These are phyloP conservation scores for Sarcophaga rosellei DNA, from an alignment of 2,888 invertebrate species.

Conservation along the genomic window DNA sequence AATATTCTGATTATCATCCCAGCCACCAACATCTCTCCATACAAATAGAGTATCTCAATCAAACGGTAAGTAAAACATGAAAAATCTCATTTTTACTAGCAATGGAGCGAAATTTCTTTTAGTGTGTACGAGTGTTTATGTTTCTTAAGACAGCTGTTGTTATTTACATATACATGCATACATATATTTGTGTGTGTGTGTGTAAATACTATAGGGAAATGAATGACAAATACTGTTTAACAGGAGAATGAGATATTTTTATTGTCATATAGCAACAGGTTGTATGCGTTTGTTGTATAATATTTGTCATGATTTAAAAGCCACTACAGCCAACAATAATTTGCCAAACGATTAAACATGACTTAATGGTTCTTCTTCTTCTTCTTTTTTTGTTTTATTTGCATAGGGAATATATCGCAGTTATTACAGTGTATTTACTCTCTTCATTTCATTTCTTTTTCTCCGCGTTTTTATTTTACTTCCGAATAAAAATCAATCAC, in stretches of 20 bases:
- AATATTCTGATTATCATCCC: slow-evolving; percentile 8
- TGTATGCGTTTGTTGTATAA: slow-evolving; percentile 7
- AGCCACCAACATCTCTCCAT: neutral
- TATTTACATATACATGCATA: neutral
- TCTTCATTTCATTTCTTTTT: neutral
- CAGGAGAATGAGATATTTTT: neutral
- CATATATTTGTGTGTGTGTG: neutral
- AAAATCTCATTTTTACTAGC: slow-evolving; percentile 13
- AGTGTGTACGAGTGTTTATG: neutral
- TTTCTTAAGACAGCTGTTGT: neutral
- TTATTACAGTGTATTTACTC: neutral
- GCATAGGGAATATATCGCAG: slow-evolving; percentile 1
- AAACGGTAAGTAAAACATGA: slow-evolving; percentile 60
- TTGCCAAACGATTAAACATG: slow-evolving; percentile 44
- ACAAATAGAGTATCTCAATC: slow-evolving; percentile 58
- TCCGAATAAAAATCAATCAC: too few species aligned
- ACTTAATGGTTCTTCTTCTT: slow-evolving; percentile 28
- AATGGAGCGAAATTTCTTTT: neutral
- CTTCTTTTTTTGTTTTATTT: slow-evolving; percentile 3
- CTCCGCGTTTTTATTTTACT: too few species aligned
- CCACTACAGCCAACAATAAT: slow-evolving; percentile 7
- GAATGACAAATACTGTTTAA: slow-evolving; percentile 18
- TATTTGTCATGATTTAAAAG: neutral
- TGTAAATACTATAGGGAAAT: neutral
- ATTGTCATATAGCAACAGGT: slow-evolving; percentile 49